A percentile compares a stretch with the other conserved stretches of the same genome.
Conservation (phyloP, 1,140 invertebrate species). For the Leptoteleia sp. region DNA sequence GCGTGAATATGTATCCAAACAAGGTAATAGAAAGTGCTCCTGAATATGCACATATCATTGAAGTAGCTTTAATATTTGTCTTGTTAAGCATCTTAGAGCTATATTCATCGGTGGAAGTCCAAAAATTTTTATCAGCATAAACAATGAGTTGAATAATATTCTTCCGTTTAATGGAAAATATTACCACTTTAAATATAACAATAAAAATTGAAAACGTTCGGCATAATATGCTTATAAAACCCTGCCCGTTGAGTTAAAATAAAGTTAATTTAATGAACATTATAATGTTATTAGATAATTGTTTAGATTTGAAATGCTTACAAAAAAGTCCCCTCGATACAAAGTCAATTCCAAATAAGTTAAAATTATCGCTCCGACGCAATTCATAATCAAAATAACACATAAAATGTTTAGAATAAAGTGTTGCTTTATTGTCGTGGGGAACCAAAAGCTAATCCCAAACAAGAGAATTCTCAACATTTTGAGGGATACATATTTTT, state of each 20-base stretch:
- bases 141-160: slow-evolving; percentile 38
- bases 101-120: slow-evolving; percentile 32
- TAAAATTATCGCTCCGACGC: slow-evolving; percentile 2
- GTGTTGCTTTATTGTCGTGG: slow-evolving; percentile 11
- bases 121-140: slow-evolving; percentile 44
- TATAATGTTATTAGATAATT: too few species aligned
- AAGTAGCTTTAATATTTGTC: slow-evolving; percentile 22
- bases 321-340: slow-evolving; percentile 46
- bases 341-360: slow-evolving; percentile 16
- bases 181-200: slow-evolving; percentile 43
- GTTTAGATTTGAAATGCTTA: slow-evolving; percentile 32
- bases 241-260: slow-evolving; percentile 13
- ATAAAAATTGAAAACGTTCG: slow-evolving; percentile 52
- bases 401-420: slow-evolving; percentile 9
- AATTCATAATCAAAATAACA: slow-evolving; percentile 17
- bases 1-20: slow-evolving; percentile 53
- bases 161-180: slow-evolving; percentile 43
- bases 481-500: slow-evolving; percentile 42
- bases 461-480: slow-evolving; percentile 40
- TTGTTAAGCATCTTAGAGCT: slow-evolving; percentile 22
- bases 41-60: slow-evolving; percentile 37
- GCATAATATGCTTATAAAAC: slow-evolving; percentile 35
- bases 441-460: slow-evolving; percentile 47
- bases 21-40: slow-evolving; percentile 36
- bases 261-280: too few species aligned